A percentile compares a stretch with the other conserved stretches of the same genome.
Conservation (phyloP, 2,113 vertebrate species). For the Vulpes vulpes region DNA sequence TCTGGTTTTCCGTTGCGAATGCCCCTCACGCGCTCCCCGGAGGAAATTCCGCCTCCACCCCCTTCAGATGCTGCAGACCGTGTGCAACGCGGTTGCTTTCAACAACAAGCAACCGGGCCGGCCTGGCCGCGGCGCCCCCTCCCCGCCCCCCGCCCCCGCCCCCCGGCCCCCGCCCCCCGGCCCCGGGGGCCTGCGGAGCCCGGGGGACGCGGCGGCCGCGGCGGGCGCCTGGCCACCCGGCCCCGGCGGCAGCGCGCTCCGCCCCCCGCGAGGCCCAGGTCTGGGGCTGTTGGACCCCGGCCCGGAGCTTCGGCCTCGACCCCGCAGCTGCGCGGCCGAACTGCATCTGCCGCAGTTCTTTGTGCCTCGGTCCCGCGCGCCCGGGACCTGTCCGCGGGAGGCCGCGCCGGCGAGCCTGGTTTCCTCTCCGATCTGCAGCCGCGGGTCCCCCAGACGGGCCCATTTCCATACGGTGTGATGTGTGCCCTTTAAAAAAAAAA, state of each 20-base stretch:
- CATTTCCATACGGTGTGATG: not conserved
- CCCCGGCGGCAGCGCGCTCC: not conserved
- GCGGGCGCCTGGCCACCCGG: not conserved
- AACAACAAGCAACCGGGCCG: not conserved
- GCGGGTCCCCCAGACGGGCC: not conserved
- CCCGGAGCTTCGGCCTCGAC: not conserved
- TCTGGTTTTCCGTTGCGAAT: constrained; percentile 80
- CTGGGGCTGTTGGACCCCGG: not conserved
- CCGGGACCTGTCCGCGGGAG: not conserved
- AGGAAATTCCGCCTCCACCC: constrained; percentile 66
- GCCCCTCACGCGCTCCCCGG: constrained; percentile 76
- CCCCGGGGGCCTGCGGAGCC: constrained; percentile 47
- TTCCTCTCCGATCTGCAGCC: not conserved
- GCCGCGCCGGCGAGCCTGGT: not conserved
- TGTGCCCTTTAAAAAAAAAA: no score
- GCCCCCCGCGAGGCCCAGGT: not conserved
- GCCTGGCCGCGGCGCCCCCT: not conserved
- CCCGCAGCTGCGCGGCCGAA: not conserved
- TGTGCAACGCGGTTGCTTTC: not conserved
- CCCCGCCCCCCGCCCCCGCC: no score
- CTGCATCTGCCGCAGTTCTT: not conserved
- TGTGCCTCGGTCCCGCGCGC: not conserved
- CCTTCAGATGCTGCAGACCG: constrained; percentile 62
- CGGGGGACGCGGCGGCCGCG: no score
- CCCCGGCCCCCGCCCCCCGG: not conserved